phyloP scores from a whole-genome alignment of 1,140 invertebrate genomes.

The Drosophila pseudoananassae region DNA sequence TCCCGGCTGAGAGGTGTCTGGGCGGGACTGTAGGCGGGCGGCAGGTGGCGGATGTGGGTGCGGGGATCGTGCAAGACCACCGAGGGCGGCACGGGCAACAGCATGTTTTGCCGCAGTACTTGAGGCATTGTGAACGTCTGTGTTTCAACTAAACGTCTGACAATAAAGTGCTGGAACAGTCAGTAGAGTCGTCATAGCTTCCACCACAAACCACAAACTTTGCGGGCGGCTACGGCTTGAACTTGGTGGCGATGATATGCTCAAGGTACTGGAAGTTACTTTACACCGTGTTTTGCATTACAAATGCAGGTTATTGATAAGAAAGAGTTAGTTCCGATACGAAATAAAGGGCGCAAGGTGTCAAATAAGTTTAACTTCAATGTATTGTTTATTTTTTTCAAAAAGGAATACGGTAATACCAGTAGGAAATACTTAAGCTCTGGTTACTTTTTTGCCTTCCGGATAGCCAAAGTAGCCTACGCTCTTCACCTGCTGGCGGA shows the following conservation, averaged over 20 bases:
- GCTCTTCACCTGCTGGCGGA: slow-evolving; percentile 86
- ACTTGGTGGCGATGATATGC: slow-evolving; percentile 62
- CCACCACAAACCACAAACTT: slow-evolving; percentile 52
- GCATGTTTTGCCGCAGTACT: slow-evolving; percentile 56
- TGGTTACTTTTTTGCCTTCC: slow-evolving; percentile 30
- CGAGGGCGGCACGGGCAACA: slow-evolving; percentile 54
- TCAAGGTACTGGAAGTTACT: slow-evolving; percentile 41
- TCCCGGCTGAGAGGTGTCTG: slow-evolving; percentile 62
- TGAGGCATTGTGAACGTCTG: slow-evolving; percentile 60
- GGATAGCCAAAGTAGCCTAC: slow-evolving; percentile 82
- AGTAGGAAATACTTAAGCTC: neutral
- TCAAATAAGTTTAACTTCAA: neutral
- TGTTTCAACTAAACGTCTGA: slow-evolving; percentile 43
- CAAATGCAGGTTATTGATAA: slow-evolving; percentile 41
- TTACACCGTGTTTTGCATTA: slow-evolving; percentile 38
- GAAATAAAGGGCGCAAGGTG: slow-evolving; percentile 16
- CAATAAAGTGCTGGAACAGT: slow-evolving; percentile 10
- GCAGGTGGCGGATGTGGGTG: slow-evolving; percentile 62
- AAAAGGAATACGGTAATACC: neutral
- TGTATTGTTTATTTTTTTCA: neutral
- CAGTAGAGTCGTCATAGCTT: slow-evolving; percentile 35
- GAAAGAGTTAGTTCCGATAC: slow-evolving; percentile 32
- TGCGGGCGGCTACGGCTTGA: slow-evolving; percentile 45
- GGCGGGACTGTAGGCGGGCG: slow-evolving; percentile 62
- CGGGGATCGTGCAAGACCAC: slow-evolving; percentile 63